phyloP scores from a whole-genome alignment of 2,113 vertebrate genomes.

The Micromys minutus region DNA sequence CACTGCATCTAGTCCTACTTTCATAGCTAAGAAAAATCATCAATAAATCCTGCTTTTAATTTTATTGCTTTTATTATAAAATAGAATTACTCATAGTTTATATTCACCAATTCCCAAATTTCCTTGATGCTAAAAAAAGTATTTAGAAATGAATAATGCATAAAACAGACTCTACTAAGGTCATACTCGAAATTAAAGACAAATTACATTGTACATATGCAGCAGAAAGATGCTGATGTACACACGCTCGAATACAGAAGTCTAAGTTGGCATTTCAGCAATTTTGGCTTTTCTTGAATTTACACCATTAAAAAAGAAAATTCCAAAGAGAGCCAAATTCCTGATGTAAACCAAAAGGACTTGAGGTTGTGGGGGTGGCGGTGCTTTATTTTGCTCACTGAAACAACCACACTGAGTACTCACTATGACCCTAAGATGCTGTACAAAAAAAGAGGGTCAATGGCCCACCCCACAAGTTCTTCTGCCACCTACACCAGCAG shows the following conservation, averaged over 20 bases:
- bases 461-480: rapidly evolving
- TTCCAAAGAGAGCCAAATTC: neutral
- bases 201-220: neutral
- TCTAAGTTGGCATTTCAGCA: neutral
- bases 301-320: conserved; percentile 51
- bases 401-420: neutral
- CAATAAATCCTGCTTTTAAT: neutral
- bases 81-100: neutral
- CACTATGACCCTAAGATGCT: neutral
- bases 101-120: neutral
- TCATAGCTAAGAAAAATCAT: neutral
- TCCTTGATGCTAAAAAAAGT: neutral
- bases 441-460: neutral
- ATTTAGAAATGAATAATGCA: neutral
- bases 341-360: neutral
- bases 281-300: conserved; percentile 27
- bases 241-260: neutral
- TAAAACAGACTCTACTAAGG: neutral
- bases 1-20: rapidly evolving
- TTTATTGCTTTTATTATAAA: neutral
- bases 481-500: neutral
- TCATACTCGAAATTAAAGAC: neutral
- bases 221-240: neutral
- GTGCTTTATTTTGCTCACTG: neutral
- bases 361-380: neutral